These are phyloP conservation scores for Wasmannia auropunctata DNA, from an alignment of 1,140 invertebrate species.

Conservation along the genomic window DNA sequence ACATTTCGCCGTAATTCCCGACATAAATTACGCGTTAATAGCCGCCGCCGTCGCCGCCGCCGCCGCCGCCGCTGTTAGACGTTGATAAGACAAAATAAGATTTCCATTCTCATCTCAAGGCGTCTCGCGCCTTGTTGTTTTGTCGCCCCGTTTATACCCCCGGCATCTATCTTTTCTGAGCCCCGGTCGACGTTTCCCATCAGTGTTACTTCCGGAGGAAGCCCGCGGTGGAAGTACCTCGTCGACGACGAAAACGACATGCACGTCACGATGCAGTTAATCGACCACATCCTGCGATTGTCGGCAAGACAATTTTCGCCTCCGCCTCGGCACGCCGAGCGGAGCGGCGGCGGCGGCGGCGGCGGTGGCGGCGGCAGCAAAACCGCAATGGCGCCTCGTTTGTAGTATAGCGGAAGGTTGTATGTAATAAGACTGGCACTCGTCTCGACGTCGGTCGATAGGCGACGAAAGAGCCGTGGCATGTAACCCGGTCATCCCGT, in stretches of 20 bases:
- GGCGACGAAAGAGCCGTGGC: neutral
- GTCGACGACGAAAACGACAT: slow-evolving; percentile 55
- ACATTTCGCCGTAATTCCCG: slow-evolving; percentile 8
- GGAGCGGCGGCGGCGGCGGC: neutral
- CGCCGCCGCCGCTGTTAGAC: neutral
- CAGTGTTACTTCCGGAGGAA: slow-evolving; percentile 58
- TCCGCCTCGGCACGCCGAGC: slow-evolving; percentile 4
- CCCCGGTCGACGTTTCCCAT: slow-evolving; percentile 55
- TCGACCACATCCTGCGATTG: slow-evolving; percentile 60
- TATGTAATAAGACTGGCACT: slow-evolving; percentile 51
- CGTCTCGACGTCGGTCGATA: slow-evolving; percentile 24
- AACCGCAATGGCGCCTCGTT: slow-evolving; percentile 53
- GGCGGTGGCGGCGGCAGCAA: neutral
- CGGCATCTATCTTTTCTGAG: slow-evolving; percentile 46
- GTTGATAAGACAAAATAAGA: slow-evolving; percentile 48
- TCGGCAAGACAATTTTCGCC: slow-evolving; percentile 63
- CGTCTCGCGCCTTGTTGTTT: slow-evolving; percentile 40
- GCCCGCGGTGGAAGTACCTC: slow-evolving; percentile 50
- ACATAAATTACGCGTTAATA: slow-evolving; percentile 48
- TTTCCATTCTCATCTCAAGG: slow-evolving; percentile 43
- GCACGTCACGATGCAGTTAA: slow-evolving; percentile 57
- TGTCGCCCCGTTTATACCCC: slow-evolving; percentile 39
- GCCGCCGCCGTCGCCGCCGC: neutral
- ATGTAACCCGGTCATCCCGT: neutral
- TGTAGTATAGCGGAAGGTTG: slow-evolving; percentile 31